Conservation (phyloP, 2,888 invertebrate species). For the Polydrusus tereticollis region DNA sequence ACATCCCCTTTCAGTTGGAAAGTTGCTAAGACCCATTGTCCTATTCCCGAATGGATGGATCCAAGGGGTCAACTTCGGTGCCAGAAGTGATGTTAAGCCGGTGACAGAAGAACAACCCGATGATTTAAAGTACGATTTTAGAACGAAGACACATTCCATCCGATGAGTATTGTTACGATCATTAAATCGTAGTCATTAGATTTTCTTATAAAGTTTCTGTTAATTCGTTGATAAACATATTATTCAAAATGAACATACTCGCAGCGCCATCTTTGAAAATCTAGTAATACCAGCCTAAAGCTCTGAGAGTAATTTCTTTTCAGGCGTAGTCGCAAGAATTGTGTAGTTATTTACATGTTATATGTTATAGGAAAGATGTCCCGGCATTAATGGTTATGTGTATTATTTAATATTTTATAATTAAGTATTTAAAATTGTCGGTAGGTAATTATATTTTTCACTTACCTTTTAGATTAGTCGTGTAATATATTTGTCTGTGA, state of each 20-base stretch:
- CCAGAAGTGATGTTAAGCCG: slow-evolving; percentile 60
- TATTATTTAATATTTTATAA: too few species aligned
- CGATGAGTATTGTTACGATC: too few species aligned
- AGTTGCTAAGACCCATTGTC: slow-evolving; percentile 31
- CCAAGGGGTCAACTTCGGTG: slow-evolving; percentile 30
- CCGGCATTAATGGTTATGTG: too few species aligned
- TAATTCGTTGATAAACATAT: too few species aligned
- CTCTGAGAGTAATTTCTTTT: not conserved
- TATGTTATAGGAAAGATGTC: too few species aligned
- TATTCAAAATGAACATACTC: too few species aligned
- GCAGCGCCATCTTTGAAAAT: not conserved
- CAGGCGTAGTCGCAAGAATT: not conserved
- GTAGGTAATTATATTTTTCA: too few species aligned
- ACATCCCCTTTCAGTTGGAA: slow-evolving; percentile 27
- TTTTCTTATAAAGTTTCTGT: too few species aligned
- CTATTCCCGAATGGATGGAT: slow-evolving; percentile 37
- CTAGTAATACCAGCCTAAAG: not conserved
- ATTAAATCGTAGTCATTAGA: too few species aligned
- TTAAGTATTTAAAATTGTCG: too few species aligned
- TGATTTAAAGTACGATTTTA: slow-evolving; percentile 64
- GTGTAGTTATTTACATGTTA: not conserved
- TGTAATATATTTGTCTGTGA: not conserved
- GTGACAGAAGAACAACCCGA: slow-evolving; percentile 62
- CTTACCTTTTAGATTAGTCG: not conserved
- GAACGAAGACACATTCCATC: slow-evolving; percentile 62